Evolutionary conservation across 2,113 vertebrate species (phyloP).

Genomic region (Megalops atlanticus): DNA sequence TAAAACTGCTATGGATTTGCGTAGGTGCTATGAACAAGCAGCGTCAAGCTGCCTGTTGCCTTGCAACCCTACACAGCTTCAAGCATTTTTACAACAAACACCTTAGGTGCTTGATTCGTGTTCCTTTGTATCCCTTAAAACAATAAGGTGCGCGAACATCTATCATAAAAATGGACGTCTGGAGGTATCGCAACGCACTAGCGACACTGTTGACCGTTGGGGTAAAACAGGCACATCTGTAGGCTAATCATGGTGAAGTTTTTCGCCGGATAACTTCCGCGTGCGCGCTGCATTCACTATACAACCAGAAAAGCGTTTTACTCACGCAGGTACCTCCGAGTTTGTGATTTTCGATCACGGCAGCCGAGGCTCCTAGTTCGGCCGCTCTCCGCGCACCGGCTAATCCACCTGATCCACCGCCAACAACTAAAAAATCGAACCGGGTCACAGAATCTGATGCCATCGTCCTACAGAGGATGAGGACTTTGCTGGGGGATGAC

Average conservation of each 20-base stretch:
- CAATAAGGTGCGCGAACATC: neutral
- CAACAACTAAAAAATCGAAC: slow-evolving; percentile 86
- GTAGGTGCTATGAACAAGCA: no score
- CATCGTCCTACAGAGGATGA: slow-evolving; percentile 58
- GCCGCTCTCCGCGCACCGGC: slow-evolving; percentile 86
- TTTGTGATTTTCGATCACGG: slow-evolving; percentile 83
- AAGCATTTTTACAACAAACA: no score
- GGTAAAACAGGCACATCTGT: no score
- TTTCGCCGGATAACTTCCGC: no score
- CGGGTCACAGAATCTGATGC: slow-evolving; percentile 56
- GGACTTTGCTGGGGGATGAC: slow-evolving; percentile 20
- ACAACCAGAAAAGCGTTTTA: no score
- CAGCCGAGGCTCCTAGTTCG: slow-evolving; percentile 81
- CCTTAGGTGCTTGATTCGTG: no score
- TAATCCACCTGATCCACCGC: slow-evolving; percentile 85
- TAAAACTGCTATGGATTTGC: no score
- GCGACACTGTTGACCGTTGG: neutral
- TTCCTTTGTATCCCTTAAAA: no score
- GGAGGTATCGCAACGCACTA: neutral
- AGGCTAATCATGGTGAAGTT: no score
- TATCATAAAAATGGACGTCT: neutral
- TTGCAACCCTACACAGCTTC: no score
- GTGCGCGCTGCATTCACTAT: no score
- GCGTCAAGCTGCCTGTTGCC: no score
- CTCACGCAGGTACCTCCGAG: slow-evolving; percentile 95